Conservation (phyloP, 2,113 vertebrate species). For the Chloroceryle aenea region DNA sequence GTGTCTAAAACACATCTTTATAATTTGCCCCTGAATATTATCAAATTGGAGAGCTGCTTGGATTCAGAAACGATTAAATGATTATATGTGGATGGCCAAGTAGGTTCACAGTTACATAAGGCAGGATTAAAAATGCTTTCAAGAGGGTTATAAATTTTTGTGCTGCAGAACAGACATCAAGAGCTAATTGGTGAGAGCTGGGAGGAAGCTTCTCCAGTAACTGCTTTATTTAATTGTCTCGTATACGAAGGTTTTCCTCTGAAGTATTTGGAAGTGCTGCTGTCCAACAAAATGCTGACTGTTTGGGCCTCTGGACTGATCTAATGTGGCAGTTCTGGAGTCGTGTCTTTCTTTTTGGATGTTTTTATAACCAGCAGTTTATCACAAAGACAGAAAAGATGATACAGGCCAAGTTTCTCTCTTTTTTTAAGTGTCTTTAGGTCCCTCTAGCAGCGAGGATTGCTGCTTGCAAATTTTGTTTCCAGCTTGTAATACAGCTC, state of each 20-base stretch:
- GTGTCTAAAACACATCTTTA: not conserved
- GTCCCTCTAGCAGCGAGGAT: not conserved
- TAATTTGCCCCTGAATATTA: not conserved
- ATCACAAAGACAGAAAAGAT: not conserved
- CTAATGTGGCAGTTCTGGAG: not conserved
- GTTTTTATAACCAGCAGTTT: not conserved
- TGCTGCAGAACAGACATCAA: not conserved
- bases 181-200: not conserved
- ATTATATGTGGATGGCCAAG: conserved; percentile 16
- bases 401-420: not conserved
- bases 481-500: not conserved
- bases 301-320: not conserved
- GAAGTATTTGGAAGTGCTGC: not conserved
- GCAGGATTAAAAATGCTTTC: conserved; percentile 41
- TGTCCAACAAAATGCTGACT: not conserved
- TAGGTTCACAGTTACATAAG: conserved; percentile 17
- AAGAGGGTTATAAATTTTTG: conserved; percentile 7
- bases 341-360: not conserved
- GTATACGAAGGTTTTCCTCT: not conserved
- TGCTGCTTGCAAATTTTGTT: not conserved
- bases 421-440: not conserved
- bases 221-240: not conserved
- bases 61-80: not conserved
- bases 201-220: not conserved
- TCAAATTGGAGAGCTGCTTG: not conserved